Percentiles rank a stretch among this genome's conserved stretches.
Conservation (phyloP, 92 coral and sea anemone species). For the Montipora capitata region DNA sequence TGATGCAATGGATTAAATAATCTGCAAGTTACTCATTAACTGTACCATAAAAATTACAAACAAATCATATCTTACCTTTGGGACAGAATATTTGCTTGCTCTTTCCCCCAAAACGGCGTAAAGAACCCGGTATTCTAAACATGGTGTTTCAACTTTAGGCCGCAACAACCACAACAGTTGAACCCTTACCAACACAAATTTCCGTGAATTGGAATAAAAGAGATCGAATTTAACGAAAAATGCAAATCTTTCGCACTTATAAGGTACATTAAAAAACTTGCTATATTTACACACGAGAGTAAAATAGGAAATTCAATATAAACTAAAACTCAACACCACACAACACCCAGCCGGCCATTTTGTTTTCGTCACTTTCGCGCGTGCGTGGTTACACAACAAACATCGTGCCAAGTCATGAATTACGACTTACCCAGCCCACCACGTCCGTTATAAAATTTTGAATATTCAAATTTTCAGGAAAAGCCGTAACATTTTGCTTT, state of each 20-base stretch:
- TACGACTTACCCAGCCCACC: constrained; percentile 47
- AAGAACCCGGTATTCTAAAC: constrained; percentile 65
- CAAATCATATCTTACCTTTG: constrained; percentile 44
- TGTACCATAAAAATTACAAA: not conserved
- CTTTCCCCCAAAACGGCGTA: constrained; percentile 55
- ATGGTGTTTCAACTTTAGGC: not conserved
- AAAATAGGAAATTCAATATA: not conserved
- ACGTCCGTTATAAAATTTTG: not conserved
- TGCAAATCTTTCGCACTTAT: constrained; percentile 1
- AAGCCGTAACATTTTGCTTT: too few species aligned
- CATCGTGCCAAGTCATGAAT: constrained; percentile 16
- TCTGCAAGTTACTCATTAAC: not conserved
- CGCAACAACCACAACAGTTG: not conserved
- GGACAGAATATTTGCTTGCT: constrained; percentile 62
- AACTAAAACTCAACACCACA: not conserved
- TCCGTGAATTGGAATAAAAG: constrained; percentile 8
- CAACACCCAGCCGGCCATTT: constrained; percentile 31
- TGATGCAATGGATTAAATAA: too few species aligned
- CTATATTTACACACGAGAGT: not conserved
- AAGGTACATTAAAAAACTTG: not conserved
- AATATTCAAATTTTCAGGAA: too few species aligned
- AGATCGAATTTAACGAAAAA: not conserved
- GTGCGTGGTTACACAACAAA: constrained; percentile 52
- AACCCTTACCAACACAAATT: not conserved
- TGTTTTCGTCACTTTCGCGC: constrained; percentile 34